Conservation (phyloP, 2,113 vertebrate species). For the Tympanuchus pallidicinctus region DNA sequence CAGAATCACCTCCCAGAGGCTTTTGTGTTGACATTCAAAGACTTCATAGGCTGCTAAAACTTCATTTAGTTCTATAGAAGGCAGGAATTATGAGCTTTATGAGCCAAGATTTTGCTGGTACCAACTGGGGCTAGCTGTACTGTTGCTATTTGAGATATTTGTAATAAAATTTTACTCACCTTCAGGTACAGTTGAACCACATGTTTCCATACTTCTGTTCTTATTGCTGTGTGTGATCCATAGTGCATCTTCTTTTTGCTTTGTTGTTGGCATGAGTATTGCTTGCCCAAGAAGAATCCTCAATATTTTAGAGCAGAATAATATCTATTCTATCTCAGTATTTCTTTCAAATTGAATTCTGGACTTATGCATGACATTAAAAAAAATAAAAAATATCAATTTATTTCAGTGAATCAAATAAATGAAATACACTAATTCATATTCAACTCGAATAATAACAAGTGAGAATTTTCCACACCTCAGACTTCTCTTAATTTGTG, state of each 20-base stretch:
- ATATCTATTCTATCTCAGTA: conserved; percentile 52
- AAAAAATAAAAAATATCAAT: conserved; percentile 44
- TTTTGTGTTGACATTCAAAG: conserved; percentile 54
- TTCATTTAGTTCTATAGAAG: conserved; percentile 45
- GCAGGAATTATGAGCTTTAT: conserved; percentile 51
- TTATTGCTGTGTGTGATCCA: conserved; percentile 63
- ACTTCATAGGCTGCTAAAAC: conserved; percentile 23
- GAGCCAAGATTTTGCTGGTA: conserved; percentile 67
- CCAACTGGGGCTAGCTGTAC: conserved; percentile 50
- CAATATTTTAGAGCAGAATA: conserved; percentile 72
- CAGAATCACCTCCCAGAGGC: conserved; percentile 50
- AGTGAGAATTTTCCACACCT: conserved; percentile 10
- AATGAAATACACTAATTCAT: conserved; percentile 52
- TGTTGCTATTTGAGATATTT: conserved; percentile 63
- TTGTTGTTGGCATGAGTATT: conserved; percentile 66
- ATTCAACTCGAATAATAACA: conserved; percentile 26
- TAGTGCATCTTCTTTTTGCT: conserved; percentile 51
- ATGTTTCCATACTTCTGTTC: conserved; percentile 57
- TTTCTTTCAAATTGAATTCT: conserved; percentile 71
- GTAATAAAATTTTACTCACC: conserved; percentile 75
- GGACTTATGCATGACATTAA: conserved; percentile 36
- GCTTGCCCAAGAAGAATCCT: conserved; percentile 72
- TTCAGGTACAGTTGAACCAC: conserved; percentile 68
- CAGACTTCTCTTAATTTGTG: conserved; percentile 12
- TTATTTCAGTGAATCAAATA: conserved; percentile 49